phyloP scores from a whole-genome alignment of 2,888 invertebrate species.

The Linyphia triangularis region DNA sequence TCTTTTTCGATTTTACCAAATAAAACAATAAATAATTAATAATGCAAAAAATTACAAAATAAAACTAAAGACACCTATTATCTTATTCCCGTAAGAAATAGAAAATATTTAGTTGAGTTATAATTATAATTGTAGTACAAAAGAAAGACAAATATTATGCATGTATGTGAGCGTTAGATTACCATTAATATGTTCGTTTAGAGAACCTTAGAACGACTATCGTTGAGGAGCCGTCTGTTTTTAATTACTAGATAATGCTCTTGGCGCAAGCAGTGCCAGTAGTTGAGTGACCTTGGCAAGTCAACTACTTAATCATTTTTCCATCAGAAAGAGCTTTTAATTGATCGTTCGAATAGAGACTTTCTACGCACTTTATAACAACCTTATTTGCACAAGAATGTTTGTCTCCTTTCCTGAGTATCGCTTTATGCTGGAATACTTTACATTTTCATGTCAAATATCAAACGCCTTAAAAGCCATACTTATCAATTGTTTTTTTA shows the following conservation, averaged over 20 bases:
- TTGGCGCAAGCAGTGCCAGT: neutral
- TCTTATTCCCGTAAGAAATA: no score
- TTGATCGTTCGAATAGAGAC: neutral
- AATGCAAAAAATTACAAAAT: no score
- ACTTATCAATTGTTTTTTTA: no score
- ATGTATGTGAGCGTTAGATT: neutral
- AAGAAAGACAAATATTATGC: no score
- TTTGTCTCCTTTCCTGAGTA: neutral
- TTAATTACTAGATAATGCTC: neutral
- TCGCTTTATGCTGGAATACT: neutral
- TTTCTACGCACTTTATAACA: neutral
- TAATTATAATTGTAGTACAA: no score
- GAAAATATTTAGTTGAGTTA: no score
- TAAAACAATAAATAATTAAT: no score
- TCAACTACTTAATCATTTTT: neutral
- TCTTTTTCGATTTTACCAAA: no score
- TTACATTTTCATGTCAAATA: no score
- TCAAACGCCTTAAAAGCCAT: no score
- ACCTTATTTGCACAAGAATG: no score
- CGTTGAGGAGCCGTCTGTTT: neutral
- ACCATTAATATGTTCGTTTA: neutral
- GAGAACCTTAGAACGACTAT: neutral
- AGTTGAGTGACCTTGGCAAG: neutral
- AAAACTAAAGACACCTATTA: no score
- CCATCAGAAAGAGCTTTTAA: neutral